Evolutionary conservation across 30 jellyfish, hydroid and myxozoan genomes (phyloP).

Genomic region (Aurelia coerulea): DNA sequence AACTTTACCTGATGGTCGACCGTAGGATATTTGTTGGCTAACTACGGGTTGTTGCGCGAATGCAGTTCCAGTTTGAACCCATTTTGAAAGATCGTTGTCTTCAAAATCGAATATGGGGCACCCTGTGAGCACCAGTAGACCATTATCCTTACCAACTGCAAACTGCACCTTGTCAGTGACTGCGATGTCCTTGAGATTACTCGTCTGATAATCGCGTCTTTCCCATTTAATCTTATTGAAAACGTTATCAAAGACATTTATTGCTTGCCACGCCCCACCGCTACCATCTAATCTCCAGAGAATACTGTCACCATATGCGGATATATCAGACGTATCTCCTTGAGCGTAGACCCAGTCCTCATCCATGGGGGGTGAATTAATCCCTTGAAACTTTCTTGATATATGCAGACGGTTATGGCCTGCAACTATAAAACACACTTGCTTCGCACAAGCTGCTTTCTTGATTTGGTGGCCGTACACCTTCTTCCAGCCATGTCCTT

Average conservation of each 20-base stretch:
- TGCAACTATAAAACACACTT: too few relatives aligned
- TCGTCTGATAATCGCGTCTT: conserved; percentile 12
- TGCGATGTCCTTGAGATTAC: neutral
- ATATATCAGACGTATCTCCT: neutral
- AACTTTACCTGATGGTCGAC: conserved; percentile 24
- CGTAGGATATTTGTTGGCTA: neutral
- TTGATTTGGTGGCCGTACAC: too few relatives aligned
- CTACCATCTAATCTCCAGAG: conserved; percentile 20
- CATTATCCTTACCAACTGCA: conserved; percentile 12
- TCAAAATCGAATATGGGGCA: conserved; percentile 70
- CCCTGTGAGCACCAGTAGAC: conserved; percentile 28
- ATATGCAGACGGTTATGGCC: too few relatives aligned
- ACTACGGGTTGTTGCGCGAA: conserved; percentile 53
- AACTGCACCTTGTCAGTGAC: neutral
- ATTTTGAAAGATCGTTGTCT: conserved; percentile 21
- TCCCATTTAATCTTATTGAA: neutral
- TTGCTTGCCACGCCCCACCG: conserved; percentile 25
- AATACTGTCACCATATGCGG: neutral
- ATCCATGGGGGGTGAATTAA: too few relatives aligned
- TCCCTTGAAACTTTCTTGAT: too few relatives aligned
- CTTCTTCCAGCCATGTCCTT: conserved; percentile 4
- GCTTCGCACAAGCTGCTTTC: too few relatives aligned
- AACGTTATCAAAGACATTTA: neutral
- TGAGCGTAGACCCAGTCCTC: neutral
- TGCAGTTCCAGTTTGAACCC: conserved; percentile 65